Evolutionary conservation across 2,888 invertebrate species (phyloP), one percentile per base, ranked within the genome.

Genomic region (Eristalis pertinax): DNA sequence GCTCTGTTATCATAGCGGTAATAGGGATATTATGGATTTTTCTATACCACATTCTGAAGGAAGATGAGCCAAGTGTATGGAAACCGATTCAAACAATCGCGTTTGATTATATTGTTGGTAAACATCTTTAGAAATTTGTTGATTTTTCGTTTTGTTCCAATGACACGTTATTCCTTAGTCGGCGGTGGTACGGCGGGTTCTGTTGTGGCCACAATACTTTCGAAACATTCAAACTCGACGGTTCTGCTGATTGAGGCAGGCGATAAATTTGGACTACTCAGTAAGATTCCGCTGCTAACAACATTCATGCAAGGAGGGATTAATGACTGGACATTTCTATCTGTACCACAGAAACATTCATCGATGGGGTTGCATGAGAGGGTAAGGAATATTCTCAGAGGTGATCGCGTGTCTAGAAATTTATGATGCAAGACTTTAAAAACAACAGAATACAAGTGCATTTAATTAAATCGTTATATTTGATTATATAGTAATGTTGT

Each of bases 151-250:
- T 38, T 63, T 50, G 65, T 65, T 22, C 19, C 60, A 56, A 76
- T 63, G 68, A 56, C 35, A 50, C 24, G 8, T 62, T 26, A 38
- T 58, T 69, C n/a, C 26, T 50, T 15, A 58, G 96, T 96, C 70
- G 96, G 96, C 0, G 96, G 95, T 2, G 96, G 96, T 0, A 96
- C 96, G 35, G 94, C 95, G 0, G 96, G 96, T 10, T 96, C 96
- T 89, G 96, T 96, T 0, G 91, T 96, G 8, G 96, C 96, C 0
- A 94, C 95, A 0, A 93, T 95, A 1, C 94, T 96, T 19, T 94
- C 95, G 5, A 95, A 95, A 89, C 93, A 95, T 87, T 91, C 91
- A 38, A 93, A 94, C 67, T 92, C 93, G 3, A 94, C 94, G 22
- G 95, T 96, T 0, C 91, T 96, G 38, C 92, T 96, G 0, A 91